Conservation (phyloP, 2,113 vertebrate species). For the Scomber japonicus region DNA sequence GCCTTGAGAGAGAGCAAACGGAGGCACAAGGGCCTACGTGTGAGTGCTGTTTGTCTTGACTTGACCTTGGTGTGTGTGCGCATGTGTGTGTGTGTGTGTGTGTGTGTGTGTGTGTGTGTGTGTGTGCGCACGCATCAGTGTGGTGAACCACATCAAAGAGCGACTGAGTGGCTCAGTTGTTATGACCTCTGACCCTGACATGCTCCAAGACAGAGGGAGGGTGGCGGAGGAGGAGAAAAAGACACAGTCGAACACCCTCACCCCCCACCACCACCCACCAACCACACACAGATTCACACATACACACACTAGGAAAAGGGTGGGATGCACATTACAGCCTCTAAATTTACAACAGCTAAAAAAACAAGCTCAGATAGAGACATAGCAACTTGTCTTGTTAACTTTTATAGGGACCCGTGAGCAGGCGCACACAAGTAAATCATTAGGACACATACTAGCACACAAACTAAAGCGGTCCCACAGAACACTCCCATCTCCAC, state of each 20-base stretch:
- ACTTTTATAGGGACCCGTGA: constrained; percentile 63
- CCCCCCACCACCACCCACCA: not conserved
- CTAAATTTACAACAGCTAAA: constrained; percentile 69
- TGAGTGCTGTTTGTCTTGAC: constrained; percentile 75
- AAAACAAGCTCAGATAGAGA: constrained; percentile 59
- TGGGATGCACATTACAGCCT: constrained; percentile 32
- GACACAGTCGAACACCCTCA: constrained; percentile 10
- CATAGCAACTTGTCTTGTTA: constrained; percentile 67
- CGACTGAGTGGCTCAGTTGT: constrained; percentile 71
- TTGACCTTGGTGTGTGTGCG: constrained; percentile 64
- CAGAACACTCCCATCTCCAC: not conserved
- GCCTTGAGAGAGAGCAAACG: constrained; percentile 66
- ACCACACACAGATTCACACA: constrained; percentile 7
- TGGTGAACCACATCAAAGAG: constrained; percentile 78
- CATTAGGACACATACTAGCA: constrained; percentile 29
- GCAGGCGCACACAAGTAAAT: constrained; percentile 54
- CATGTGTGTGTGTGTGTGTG: not conserved
- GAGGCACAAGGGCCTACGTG: constrained; percentile 67
- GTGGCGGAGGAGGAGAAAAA: constrained; percentile 50
- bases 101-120: constrained; percentile 13
- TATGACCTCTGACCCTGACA: constrained; percentile 78
- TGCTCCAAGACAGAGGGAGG: constrained; percentile 76
- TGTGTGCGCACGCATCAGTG: constrained; percentile 44
- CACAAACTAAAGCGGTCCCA: constrained; percentile 19
- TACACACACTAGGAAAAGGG: constrained; percentile 43